Conservation (phyloP, 2,113 vertebrate genomes). For the Heptranchias perlo region DNA sequence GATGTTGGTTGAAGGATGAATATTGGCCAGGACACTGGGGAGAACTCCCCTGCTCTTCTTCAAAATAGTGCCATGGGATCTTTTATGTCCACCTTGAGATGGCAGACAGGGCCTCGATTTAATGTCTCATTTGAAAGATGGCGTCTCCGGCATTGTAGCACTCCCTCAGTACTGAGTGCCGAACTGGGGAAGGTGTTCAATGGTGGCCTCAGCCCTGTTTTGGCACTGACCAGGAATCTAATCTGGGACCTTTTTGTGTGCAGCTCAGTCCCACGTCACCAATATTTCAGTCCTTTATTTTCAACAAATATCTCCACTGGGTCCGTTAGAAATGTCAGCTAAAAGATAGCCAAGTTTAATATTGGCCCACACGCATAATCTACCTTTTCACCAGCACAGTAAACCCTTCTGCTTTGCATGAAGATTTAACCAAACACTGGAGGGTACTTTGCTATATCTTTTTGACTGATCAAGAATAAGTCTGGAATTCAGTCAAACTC, state of each 20-base stretch:
- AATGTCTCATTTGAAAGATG: not conserved
- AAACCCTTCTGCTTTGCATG: not conserved
- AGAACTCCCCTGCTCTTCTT: too few relatives aligned
- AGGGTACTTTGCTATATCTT: not conserved
- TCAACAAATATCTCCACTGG: too few relatives aligned
- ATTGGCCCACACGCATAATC: not conserved
- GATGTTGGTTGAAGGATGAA: not conserved
- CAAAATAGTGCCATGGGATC: too few relatives aligned
- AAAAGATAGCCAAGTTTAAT: not conserved
- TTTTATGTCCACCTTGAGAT: too few relatives aligned
- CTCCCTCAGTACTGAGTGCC: not conserved
- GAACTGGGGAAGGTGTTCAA: not conserved
- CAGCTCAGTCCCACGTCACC: not conserved
- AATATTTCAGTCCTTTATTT: not conserved
- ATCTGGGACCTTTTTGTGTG: not conserved
- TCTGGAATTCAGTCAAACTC: not conserved
- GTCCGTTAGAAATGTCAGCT: too few relatives aligned
- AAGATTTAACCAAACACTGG: not conserved
- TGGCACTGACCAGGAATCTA: not conserved
- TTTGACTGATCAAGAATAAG: not conserved
- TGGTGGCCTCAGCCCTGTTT: not conserved
- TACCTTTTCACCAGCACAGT: not conserved
- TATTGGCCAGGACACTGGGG: too few relatives aligned
- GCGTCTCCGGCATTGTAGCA: too few relatives aligned
- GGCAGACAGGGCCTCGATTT: not conserved